Conservation (phyloP, 1,140 invertebrate species). For the Drosophila setifemur region DNA sequence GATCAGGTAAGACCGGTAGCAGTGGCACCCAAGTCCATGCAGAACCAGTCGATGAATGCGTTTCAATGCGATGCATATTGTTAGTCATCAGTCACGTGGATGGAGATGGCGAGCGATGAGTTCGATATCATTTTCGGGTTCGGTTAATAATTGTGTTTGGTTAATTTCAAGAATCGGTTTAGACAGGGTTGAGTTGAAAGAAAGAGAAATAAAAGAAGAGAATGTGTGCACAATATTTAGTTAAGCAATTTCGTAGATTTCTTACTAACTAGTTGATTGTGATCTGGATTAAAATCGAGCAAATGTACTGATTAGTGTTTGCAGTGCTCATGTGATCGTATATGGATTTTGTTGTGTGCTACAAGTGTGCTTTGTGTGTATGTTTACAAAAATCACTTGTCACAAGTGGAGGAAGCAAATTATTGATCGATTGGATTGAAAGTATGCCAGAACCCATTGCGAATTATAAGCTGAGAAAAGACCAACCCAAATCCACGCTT, state of each 20-base stretch:
- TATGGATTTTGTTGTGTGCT: conserved; percentile 12
- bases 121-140: conserved; percentile 23
- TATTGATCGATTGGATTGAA: conserved; percentile 16
- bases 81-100: conserved; percentile 57
- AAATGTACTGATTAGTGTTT: conserved; percentile 29
- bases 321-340: conserved; percentile 9
- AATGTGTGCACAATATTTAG: conserved; percentile 79
- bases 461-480: conserved; percentile 17
- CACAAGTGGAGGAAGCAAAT: conserved; percentile 3
- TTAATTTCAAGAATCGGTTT: conserved; percentile 59
- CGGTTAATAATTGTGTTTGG: conserved; percentile 31
- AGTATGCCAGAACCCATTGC: conserved; percentile 44
- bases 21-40: conserved; percentile 51
- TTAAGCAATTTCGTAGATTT: conserved; percentile 60
- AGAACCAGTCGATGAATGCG: conserved; percentile 42
- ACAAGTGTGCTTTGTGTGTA: conserved; percentile 10
- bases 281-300: conserved; percentile 38
- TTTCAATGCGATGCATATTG: conserved; percentile 38
- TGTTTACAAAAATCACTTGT: conserved; percentile 10
- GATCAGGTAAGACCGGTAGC: conserved; percentile 15
- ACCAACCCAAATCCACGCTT: conserved; percentile 7
- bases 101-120: conserved; percentile 63
- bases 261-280: conserved; percentile 58
- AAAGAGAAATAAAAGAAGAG: conserved; percentile 80
- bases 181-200: conserved; percentile 63